Percentiles rank a stretch among this genome's conserved stretches.
These are phyloP conservation scores for Napeogenes sylphis DNA, from an alignment of 2,888 invertebrate species.

Conservation along the genomic window DNA sequence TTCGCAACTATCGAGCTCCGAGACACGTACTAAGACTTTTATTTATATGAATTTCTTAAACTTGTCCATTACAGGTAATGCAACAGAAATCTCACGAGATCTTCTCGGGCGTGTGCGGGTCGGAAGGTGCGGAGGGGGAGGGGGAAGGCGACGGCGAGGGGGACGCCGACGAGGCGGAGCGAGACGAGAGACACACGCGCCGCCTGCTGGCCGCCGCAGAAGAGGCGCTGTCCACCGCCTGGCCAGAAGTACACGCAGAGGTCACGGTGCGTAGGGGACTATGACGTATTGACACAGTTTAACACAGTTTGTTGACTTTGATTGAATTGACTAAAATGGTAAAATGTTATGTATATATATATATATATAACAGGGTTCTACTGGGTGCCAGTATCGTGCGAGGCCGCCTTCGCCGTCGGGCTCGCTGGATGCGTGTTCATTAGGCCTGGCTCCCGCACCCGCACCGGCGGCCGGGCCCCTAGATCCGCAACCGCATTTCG, in stretches of 20 bases:
- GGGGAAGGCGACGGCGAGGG: conserved; percentile 36
- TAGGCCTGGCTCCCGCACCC: conserved; percentile 23
- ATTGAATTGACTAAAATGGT: too few relatives aligned
- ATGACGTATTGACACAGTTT: too few relatives aligned
- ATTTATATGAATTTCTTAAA: neutral
- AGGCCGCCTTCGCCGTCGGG: conserved; percentile 48
- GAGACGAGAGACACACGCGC: conserved; percentile 62
- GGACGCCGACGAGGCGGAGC: conserved; percentile 36
- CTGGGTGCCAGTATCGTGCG: conserved; percentile 56
- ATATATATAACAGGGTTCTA: conserved; percentile 35
- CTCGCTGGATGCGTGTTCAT: conserved; percentile 35
- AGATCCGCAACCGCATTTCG: conserved; percentile 55
- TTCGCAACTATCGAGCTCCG: neutral
- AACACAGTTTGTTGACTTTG: neutral
- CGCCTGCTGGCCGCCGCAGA: conserved; percentile 64
- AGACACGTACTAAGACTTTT: neutral
- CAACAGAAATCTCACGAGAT: conserved; percentile 75
- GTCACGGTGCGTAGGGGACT: conserved; percentile 35
- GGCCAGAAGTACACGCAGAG: conserved; percentile 51
- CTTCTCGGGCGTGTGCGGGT: conserved; percentile 59
- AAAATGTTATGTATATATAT: neutral
- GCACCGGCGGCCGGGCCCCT: conserved; percentile 38
- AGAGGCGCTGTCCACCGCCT: conserved; percentile 64
- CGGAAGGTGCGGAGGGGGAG: conserved; percentile 32
- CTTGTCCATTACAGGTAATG: conserved; percentile 56